Percentiles rank a stretch among this genome's conserved stretches.
Conservation (phyloP, 2,888 invertebrate genomes). For the Silvanus unidentatus region DNA sequence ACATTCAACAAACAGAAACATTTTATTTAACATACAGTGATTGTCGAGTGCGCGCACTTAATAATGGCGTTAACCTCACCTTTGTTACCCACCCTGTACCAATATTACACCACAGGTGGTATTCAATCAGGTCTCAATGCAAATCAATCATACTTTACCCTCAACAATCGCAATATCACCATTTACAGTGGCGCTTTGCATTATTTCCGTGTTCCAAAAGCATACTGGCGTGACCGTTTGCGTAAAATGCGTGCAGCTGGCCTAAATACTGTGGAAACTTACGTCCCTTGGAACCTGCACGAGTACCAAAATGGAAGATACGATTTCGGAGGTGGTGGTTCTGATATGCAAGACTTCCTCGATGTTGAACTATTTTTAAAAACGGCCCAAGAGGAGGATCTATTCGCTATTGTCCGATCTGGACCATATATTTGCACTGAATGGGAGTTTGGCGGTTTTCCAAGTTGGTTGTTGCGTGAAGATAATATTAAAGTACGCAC, state of each 20-base stretch:
- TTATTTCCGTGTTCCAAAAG: constrained; percentile 74
- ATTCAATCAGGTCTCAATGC: constrained; percentile 30
- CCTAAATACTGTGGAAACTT: constrained; percentile 74
- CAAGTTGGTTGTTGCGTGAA: constrained; percentile 41
- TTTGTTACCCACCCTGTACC: constrained; percentile 39
- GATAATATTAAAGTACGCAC: constrained; percentile 48
- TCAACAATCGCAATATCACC: constrained; percentile 42
- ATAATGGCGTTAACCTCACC: constrained; percentile 1
- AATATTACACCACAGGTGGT: constrained; percentile 42
- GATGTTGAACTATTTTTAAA: constrained; percentile 61
- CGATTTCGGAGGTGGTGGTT: constrained; percentile 60
- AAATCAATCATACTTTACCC: constrained; percentile 33
- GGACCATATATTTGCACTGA: constrained; percentile 93
- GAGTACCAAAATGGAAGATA: constrained; percentile 63
- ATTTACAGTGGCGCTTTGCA: constrained; percentile 60
- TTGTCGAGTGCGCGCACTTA: too few species aligned
- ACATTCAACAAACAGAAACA: too few species aligned
- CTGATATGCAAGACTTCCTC: constrained; percentile 48
- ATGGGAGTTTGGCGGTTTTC: constrained; percentile 58
- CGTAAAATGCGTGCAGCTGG: constrained; percentile 74
- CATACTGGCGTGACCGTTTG: constrained; percentile 73
- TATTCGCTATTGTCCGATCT: constrained; percentile 74
- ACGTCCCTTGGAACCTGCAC: constrained; percentile 85
- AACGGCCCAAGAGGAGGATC: constrained; percentile 58
- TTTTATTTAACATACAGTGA: too few species aligned